A percentile compares a stretch with the other conserved stretches of the same genome.
These are phyloP conservation scores for Girardinichthys multiradiatus DNA, from an alignment of 2,113 vertebrate species.

Conservation along the genomic window DNA sequence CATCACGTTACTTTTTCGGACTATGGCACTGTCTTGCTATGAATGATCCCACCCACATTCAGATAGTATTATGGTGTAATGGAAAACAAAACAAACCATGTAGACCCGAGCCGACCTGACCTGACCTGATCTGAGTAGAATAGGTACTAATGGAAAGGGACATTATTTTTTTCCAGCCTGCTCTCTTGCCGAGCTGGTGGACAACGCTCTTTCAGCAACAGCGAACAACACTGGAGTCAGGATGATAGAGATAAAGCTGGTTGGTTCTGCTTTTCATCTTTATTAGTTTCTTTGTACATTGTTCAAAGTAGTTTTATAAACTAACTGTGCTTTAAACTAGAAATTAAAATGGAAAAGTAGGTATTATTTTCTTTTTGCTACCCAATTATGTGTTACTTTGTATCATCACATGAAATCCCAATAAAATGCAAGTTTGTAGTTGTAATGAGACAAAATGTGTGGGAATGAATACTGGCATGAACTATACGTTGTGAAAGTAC, in stretches of 20 bases:
- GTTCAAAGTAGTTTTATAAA: no score
- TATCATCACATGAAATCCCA: not conserved
- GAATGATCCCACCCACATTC: no score
- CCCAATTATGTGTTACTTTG: not conserved
- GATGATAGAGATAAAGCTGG: conserved; percentile 90
- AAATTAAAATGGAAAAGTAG: not conserved
- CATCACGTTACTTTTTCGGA: no score
- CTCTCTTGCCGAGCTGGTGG: conserved; percentile 92
- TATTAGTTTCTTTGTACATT: no score
- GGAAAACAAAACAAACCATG: no score
- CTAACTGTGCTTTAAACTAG: no score
- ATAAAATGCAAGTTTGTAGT: not conserved
- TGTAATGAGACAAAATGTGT: not conserved
- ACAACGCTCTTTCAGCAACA: conserved; percentile 93
- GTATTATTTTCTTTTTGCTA: not conserved
- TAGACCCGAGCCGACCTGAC: no score
- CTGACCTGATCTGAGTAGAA: no score
- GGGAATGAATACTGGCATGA: not conserved
- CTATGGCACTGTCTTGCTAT: no score
- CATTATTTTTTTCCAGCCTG: conserved; percentile 81
- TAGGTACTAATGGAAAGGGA: no score
- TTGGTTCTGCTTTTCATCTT: conserved; percentile 68
- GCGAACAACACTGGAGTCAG: conserved; percentile 80
- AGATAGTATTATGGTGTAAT: no score
- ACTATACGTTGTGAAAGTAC: no score